phyloP scores from a whole-genome alignment of 2,113 vertebrate species.

The Pelusios castaneus region DNA sequence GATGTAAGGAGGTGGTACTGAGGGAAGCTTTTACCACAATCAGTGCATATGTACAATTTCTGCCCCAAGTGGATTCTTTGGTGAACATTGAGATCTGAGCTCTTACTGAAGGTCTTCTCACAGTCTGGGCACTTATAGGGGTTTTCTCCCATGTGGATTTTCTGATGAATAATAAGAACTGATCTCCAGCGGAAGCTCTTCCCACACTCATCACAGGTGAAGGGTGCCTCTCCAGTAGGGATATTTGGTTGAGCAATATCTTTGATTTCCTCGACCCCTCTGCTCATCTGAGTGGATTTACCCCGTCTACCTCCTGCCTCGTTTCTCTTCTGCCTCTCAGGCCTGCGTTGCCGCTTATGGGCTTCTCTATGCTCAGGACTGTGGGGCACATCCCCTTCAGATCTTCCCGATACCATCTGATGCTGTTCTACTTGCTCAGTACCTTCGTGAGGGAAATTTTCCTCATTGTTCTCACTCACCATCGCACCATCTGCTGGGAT shows the following conservation, averaged over 20 bases:
- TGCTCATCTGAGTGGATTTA: background rate
- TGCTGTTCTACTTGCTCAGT: background rate
- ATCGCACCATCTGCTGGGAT: background rate
- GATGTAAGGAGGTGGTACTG: background rate
- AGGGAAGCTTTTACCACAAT: background rate
- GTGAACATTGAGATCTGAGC: background rate
- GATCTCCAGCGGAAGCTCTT: background rate
- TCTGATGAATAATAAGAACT: background rate
- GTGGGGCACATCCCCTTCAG: background rate
- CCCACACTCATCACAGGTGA: background rate
- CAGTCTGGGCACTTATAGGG: background rate
- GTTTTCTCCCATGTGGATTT: background rate
- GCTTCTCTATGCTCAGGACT: background rate
- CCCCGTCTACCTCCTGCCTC: background rate
- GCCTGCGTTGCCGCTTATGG: background rate
- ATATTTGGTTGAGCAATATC: background rate
- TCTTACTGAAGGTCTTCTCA: background rate
- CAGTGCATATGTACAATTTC: background rate
- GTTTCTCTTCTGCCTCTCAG: background rate
- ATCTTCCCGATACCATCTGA: background rate
- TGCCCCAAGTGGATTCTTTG: background rate
- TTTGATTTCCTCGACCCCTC: background rate
- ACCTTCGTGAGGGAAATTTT: background rate
- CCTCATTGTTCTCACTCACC: background rate
- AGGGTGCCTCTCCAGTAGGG: background rate